Conservation (phyloP, 2,113 vertebrate species). For the Calidris pygmaea region DNA sequence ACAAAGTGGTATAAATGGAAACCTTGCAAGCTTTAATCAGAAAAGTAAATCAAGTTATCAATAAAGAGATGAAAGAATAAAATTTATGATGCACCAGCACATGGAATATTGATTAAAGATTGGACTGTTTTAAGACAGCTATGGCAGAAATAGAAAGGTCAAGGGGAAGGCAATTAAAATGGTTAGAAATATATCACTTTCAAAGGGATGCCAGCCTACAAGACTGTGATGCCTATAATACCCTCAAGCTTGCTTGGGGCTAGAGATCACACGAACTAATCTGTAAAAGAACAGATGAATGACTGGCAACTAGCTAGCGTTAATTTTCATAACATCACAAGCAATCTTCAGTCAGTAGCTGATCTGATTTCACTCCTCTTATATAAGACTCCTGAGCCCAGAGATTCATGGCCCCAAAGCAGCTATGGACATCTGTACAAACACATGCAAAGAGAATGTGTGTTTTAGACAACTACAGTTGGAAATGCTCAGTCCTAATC, state of each 20-base stretch:
- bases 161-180: conserved; percentile 16
- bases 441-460: neutral
- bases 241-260: neutral
- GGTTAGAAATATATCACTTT: conserved; percentile 18
- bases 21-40: neutral
- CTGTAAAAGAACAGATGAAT: conserved; percentile 27
- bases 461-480: neutral
- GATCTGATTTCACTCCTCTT: neutral
- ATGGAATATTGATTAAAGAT: conserved; percentile 5
- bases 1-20: neutral
- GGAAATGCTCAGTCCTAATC: neutral
- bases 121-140: neutral
- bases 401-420: neutral
- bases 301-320: conserved; percentile 11
- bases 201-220: neutral
- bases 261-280: conserved; percentile 51
- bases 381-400: neutral
- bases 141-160: neutral
- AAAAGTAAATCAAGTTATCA: neutral
- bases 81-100: neutral
- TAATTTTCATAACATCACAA: conserved; percentile 34
- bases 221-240: neutral
- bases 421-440: neutral
- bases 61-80: neutral
- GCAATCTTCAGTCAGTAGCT: neutral